Base-by-base conservation (phyloP, 2,888 invertebrate genomes). In the Eucera pruinosa region DNA sequence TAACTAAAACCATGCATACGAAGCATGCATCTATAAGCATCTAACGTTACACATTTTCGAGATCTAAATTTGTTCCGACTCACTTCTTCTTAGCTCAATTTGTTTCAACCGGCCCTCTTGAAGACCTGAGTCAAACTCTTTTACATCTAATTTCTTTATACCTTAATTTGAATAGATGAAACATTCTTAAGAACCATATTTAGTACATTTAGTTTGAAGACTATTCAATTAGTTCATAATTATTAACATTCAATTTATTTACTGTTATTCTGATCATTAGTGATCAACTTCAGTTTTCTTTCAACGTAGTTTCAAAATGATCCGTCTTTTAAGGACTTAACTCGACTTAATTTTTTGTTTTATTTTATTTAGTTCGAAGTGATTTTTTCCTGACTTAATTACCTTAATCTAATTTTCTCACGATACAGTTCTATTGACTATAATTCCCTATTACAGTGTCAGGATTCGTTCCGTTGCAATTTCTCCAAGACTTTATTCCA, bases 11-110 rank as follows among this genome's bases (percentile, higher is more conserved):
- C 25, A 62, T 50, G 62, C 36, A 48, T 62, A 62, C 36, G 39
- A 50, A 62, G n/a, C 48, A 33, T 23, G 33, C 33, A 23, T 23
- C 23, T n/a, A 23, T 36, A 33, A 15, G 33, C 33, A 23, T 23
- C 23, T n/a, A 23, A 15, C 2, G 47, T n/a, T 30, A 47, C 33
- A 23, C 47, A 23, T 61, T 47, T 47, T 61, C 33, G 23, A 11
- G 45, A 47, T 61, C 33, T 47, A 61, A 47, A 61, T 61, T 61
- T 33, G 61, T 61, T 61, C 33, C 61, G 61, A 33, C 47, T 61
- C 61, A 61, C 47, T 61, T 61, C 61, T 61, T 47, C n/a, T 47
- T 47, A 23, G 23, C 47, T 48, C 47, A 33, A 61, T 61, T 61
- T 47, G 47, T 61, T 61, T 11, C 47, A 23, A 23, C 15, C 23